phyloP scores from a whole-genome alignment of 2,888 invertebrate species.

The Chymomyza amoena region DNA sequence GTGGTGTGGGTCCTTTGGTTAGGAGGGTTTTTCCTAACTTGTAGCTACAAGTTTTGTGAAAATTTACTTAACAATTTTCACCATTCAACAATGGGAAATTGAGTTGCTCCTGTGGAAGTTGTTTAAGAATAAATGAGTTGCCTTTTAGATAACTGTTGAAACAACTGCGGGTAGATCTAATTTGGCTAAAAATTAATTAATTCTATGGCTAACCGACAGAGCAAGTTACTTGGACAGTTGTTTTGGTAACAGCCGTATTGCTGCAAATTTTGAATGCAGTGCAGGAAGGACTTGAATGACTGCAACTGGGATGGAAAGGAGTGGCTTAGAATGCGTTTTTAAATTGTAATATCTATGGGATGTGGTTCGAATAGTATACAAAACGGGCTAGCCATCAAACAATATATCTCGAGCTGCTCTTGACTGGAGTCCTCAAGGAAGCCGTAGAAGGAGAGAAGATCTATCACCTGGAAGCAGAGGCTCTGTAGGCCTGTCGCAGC shows the following conservation, averaged over 20 bases:
- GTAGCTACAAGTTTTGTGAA: background rate
- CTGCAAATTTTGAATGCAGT: constrained; percentile 10
- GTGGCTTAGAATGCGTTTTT: too few relatives aligned
- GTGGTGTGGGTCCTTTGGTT: background rate
- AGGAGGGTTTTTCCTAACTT: background rate
- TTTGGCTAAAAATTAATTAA: constrained; percentile 64
- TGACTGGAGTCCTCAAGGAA: too few relatives aligned
- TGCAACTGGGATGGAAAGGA: background rate
- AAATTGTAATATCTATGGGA: too few relatives aligned
- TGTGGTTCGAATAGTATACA: too few relatives aligned
- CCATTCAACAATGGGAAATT: background rate
- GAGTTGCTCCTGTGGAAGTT: background rate
- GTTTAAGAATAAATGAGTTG: background rate
- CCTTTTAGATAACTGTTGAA: constrained; percentile 31
- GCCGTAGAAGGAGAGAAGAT: too few relatives aligned
- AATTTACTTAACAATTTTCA: background rate
- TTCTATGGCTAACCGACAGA: constrained; percentile 8
- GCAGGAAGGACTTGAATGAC: background rate
- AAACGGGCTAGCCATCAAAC: too few relatives aligned
- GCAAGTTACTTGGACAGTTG: background rate
- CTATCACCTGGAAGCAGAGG: too few relatives aligned
- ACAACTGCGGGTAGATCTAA: constrained; percentile 58
- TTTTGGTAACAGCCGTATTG: constrained; percentile 25
- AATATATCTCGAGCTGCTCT: too few relatives aligned
- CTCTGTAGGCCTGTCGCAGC: too few relatives aligned